phyloP scores from a whole-genome alignment of 2,888 invertebrate genomes.

The Parnassius glacialis region DNA sequence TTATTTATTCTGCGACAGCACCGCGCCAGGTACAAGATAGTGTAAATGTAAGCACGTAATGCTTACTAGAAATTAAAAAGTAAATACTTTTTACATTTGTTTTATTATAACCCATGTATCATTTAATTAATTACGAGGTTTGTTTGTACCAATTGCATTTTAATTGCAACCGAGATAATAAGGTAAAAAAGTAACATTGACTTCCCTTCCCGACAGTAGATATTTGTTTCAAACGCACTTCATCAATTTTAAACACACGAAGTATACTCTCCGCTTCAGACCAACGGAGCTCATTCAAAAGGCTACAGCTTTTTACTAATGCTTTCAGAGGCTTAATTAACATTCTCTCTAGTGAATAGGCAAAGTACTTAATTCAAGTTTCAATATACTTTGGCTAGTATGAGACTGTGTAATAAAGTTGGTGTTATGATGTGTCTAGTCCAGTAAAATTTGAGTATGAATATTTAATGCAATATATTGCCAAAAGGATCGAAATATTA shows the following conservation, averaged over 20 bases:
- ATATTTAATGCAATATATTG: too few species aligned
- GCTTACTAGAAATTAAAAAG: too few species aligned
- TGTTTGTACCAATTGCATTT: neutral
- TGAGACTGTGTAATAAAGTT: slow-evolving; percentile 37
- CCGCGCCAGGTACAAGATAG: too few species aligned
- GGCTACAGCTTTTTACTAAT: slow-evolving; percentile 68
- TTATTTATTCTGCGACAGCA: too few species aligned
- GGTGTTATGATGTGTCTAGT: slow-evolving; percentile 28
- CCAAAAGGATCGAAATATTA: too few species aligned
- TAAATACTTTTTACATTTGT: too few species aligned
- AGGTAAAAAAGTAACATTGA: neutral
- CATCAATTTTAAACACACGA: slow-evolving; percentile 56
- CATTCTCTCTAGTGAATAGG: slow-evolving; percentile 68
- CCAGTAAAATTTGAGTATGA: neutral
- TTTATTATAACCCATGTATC: too few species aligned
- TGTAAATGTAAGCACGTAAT: too few species aligned
- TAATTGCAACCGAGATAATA: neutral
- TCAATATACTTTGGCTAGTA: slow-evolving; percentile 37
- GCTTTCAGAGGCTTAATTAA: slow-evolving; percentile 73
- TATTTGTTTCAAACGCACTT: slow-evolving; percentile 37
- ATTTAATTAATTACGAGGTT: too few species aligned
- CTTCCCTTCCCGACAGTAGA: slow-evolving; percentile 8
- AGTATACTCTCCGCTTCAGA: slow-evolving; percentile 40
- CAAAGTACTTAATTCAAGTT: slow-evolving; percentile 58
- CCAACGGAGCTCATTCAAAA: slow-evolving; percentile 55